A percentile compares a stretch with the other conserved stretches of the same genome.
These are phyloP conservation scores for Gastrophryne carolinensis DNA, from an alignment of 2,797 vertebrate species.

Conservation along the genomic window DNA sequence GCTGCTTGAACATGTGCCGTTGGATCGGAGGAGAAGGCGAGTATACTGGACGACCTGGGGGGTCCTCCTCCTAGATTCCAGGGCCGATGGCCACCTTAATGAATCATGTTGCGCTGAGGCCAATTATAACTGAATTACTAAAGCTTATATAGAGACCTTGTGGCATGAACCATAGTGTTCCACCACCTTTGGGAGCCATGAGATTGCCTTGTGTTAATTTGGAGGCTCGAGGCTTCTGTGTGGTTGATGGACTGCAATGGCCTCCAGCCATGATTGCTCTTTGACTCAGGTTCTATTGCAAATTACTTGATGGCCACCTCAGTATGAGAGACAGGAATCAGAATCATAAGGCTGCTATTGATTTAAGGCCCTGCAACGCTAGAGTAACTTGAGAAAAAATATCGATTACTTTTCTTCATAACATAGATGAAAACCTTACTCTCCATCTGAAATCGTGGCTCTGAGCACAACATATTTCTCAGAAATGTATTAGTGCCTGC, in stretches of 20 bases:
- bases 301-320: background rate
- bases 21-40: no score
- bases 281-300: background rate
- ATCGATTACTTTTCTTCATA: constrained; percentile 24
- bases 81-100: no score
- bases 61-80: no score
- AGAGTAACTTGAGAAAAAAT: constrained; percentile 1
- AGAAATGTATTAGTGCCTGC: constrained; percentile 2
- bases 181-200: no score
- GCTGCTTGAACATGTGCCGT: no score
- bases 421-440: constrained; percentile 5
- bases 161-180: background rate
- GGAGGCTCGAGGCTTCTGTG: no score
- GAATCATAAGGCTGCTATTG: constrained; percentile 1
- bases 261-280: background rate
- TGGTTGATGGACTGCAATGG: background rate
- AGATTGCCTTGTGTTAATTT: no score
- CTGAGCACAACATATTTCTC: background rate
- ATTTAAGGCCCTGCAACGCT: background rate
- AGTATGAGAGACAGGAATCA: background rate
- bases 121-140: no score
- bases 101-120: no score
- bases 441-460: constrained; percentile 12
- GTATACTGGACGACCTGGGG: no score
- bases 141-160: background rate